Evolutionary conservation across 2,888 invertebrate genomes (phyloP).

Genomic region (Spisula solida): DNA sequence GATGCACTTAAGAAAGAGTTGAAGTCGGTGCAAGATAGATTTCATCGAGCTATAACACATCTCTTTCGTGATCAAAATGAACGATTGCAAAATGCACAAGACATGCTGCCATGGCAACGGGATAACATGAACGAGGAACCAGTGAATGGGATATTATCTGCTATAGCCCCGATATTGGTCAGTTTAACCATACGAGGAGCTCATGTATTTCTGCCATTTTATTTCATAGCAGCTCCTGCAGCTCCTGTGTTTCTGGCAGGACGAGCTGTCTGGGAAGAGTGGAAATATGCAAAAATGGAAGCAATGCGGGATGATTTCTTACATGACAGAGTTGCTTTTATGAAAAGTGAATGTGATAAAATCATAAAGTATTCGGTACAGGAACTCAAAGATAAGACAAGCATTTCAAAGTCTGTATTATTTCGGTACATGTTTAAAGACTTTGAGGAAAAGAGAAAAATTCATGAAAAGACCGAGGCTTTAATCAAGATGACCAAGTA

Average conservation of each 20-base stretch:
- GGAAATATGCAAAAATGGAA: conserved; percentile 37
- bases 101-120: neutral
- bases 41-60: neutral
- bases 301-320: conserved; percentile 25
- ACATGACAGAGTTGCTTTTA: conserved; percentile 19
- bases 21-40: neutral
- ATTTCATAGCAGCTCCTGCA: conserved; percentile 45
- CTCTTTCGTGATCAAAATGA: neutral
- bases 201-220: conserved; percentile 40
- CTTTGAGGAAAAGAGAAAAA: conserved; percentile 2
- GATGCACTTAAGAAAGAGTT: neutral
- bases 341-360: conserved; percentile 25
- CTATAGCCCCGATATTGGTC: conserved; percentile 18
- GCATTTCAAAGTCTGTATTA: conserved; percentile 5
- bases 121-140: neutral
- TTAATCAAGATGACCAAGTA: neutral
- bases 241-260: conserved; percentile 40
- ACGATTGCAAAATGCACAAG: neutral
- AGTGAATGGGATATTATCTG: neutral
- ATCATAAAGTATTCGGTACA: neutral
- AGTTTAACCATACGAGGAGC: conserved; percentile 37
- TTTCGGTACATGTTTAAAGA: conserved; percentile 32
- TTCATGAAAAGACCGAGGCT: conserved; percentile 14
- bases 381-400: neutral
- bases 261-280: conserved; percentile 44